Conservation (phyloP, 2,113 vertebrate species). For the Macroglossus sobrinus region DNA sequence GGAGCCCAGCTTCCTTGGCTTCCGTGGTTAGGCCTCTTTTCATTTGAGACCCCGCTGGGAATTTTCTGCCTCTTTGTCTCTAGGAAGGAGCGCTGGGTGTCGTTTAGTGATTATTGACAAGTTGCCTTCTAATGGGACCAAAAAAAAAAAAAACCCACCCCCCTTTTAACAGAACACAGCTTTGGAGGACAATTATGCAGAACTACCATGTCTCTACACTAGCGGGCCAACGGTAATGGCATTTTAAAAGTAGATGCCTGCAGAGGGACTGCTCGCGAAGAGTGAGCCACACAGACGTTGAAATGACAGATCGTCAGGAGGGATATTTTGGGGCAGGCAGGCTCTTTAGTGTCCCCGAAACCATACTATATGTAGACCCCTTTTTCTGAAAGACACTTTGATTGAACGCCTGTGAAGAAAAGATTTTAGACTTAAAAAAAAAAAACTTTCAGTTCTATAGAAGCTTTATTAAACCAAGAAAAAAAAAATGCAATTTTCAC, state of each 20-base stretch:
- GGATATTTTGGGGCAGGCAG: not conserved
- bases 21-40: not conserved
- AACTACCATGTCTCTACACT: not conserved
- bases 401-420: conserved; percentile 17
- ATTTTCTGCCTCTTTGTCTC: conserved; percentile 11
- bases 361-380: not conserved
- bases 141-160: not conserved
- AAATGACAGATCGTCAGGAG: conserved; percentile 7
- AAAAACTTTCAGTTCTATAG: not conserved
- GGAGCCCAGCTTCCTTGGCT: not conserved
- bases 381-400: conserved; percentile 8
- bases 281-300: not conserved
- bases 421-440: not conserved
- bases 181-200: conserved; percentile 39
- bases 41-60: not conserved
- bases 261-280: not conserved
- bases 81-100: not conserved
- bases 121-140: not conserved
- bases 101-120: conserved; percentile 9
- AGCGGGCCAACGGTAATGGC: not conserved
- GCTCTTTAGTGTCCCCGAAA: not conserved
- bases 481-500: not conserved
- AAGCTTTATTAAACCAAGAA: conserved; percentile 11
- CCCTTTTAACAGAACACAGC: not conserved
- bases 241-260: conserved; percentile 31